Conservation (phyloP, 1,140 invertebrate genomes). For the Trachelipus rathkii region DNA sequence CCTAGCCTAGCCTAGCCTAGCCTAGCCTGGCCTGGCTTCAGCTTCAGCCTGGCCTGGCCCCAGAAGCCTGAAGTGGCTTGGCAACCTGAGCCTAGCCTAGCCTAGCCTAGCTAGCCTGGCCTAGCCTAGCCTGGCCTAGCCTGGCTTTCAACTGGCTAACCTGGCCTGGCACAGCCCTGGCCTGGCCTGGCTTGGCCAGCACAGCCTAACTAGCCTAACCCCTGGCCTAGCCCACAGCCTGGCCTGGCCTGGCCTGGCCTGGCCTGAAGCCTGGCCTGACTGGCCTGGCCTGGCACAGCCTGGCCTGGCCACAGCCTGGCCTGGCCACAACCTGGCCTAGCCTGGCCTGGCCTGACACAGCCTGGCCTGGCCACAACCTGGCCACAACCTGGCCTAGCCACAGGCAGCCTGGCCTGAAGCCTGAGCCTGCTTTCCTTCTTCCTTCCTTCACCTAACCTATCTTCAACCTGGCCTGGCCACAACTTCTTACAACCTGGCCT, state of each 20-base stretch:
- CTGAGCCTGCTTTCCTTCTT: slow-evolving; percentile 35
- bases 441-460: slow-evolving; percentile 31
- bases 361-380: slow-evolving; percentile 26
- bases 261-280: too few species aligned
- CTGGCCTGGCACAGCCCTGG: slow-evolving; percentile 17
- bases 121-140: slow-evolving; percentile 21
- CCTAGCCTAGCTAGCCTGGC: too few species aligned
- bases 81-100: too few species aligned
- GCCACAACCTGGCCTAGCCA: slow-evolving; percentile 19
- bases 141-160: slow-evolving; percentile 22
- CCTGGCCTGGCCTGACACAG: slow-evolving; percentile 21
- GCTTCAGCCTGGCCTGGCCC: too few species aligned
- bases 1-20: slow-evolving; percentile 22
- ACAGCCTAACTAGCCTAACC: background rate
- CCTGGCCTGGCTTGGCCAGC: slow-evolving; percentile 18
- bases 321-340: slow-evolving; percentile 18
- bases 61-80: too few species aligned
- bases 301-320: slow-evolving; percentile 20
- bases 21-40: slow-evolving; percentile 17
- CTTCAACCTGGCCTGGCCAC: slow-evolving; percentile 19
- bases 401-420: slow-evolving; percentile 23
- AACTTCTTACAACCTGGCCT: slow-evolving; percentile 15
- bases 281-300: too few species aligned
- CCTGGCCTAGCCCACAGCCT: slow-evolving; percentile 23
- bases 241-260: slow-evolving; percentile 21